Evolutionary conservation across 2,888 invertebrate species (phyloP), one percentile per base, ranked within the genome.

Genomic region (Eristalis intricaria): DNA sequence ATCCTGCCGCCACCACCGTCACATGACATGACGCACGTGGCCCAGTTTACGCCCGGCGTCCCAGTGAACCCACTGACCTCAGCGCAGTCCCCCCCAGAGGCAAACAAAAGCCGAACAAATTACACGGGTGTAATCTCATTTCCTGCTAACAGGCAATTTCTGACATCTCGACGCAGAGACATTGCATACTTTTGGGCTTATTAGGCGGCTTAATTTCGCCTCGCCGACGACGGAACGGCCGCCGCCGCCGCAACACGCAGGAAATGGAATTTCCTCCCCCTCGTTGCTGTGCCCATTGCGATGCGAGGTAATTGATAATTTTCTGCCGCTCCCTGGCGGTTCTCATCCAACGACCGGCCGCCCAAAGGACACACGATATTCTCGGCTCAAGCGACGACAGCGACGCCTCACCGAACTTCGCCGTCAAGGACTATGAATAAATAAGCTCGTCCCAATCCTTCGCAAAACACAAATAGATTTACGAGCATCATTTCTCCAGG

Each of bases 51-150:
- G 26, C 3, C 26, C 26, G 26, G 26, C 3, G 26, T 26, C 26
- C 26, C 26, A 19, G 50, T 1, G 50, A 19, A 19, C 50, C 50
- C 50, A 50, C n/a, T 50, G 50, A 50, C n/a, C 50, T 50, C 50
- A 3, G 19, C n/a, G 50, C 19, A 43, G 43, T 4, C 58, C 38
- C 29, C 8, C 29, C 8, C 26, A 3, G 23, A 60, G 15, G 7
- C 50, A 19, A 58, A 58, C 50, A 65, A 69, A 69, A 73, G 68
- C 58, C 77, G 69, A 78, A 56, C 32, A 74, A 84, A 84, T 78
- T 84, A 78, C 83, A 68, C 50, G 50, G 56, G 58, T 50, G 64
- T 78, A 78, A 84, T 84, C 73, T 78, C 68, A 78, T 78, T 84
- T 78, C 78, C 83, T 69, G 78, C 68, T 73, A 43, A 74, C 23